Evolutionary conservation across 1,140 invertebrate genomes (phyloP), one percentile per base, ranked within the genome.

Genomic region (Ooceraea biroi): DNA sequence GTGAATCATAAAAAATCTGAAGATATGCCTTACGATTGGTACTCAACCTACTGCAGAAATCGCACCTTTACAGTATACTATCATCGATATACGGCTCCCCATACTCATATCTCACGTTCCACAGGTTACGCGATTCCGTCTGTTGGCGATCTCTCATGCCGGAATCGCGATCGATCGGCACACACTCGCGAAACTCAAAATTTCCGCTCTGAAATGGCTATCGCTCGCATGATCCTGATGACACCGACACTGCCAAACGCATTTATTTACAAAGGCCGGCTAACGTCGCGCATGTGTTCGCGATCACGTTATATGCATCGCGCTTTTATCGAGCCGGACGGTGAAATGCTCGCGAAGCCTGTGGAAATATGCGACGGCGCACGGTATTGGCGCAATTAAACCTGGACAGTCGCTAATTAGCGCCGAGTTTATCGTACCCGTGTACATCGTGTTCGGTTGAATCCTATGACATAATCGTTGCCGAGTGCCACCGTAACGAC

Each of bases 11-110:
- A 80, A 80, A 30, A 55, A 46, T 71, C 36, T 11, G 17, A 58
- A 71, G 65, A 69, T 71, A 57, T 12, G 50, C 25, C 76, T 71
- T 80, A 46, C 76, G 76, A 80, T 80, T 69, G 76, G 36, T 80
- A 71, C 76, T 80, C 76, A 57, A 44, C 50, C 76, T 57, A 57
- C 50, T 57, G 36, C 65, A 19, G 36, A 80, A 50, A 69, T 80
- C 65, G 76, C 65, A 71, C 41, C n/a, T 71, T 52, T 78, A 71
- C 65, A 57, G 52, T 58, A 80, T 80, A 80, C 36, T 19, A 44
- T 8, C 12, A 46, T 57, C 50, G 36, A 27, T 57, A 80, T 58
- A 17, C 50, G 17, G 52, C n/a, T 14, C 12, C 50, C 36, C 41
- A 55, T 80, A 58, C 52, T 80, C 65, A 41, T 57, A 19, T 80